Percentiles rank a stretch among this genome's conserved stretches.
phyloP scores from a whole-genome alignment of 2,113 vertebrate species.

The Myotis brandtii region DNA sequence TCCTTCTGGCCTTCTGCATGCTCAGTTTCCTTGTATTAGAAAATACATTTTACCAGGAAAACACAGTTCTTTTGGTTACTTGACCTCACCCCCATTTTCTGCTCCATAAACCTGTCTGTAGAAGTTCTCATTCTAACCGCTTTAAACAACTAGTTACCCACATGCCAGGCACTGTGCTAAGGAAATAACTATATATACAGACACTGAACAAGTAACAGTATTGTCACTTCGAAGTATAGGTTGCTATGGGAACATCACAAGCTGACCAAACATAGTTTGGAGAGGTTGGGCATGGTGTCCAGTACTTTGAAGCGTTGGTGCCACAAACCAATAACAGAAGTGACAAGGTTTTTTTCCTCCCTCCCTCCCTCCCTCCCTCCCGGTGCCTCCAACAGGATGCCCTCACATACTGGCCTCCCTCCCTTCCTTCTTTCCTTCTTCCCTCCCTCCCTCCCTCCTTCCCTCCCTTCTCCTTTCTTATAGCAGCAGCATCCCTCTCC shows the following conservation, averaged over 20 bases:
- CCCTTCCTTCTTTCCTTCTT: background rate
- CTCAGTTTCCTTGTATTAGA: background rate
- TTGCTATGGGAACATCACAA: background rate
- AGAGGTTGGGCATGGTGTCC: background rate
- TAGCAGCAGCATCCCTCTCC: no score
- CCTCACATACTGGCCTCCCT: background rate
- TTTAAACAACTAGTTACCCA: background rate
- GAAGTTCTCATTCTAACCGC: background rate
- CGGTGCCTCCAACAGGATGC: background rate
- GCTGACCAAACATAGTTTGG: background rate
- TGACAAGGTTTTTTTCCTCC: background rate
- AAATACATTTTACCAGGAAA: background rate
- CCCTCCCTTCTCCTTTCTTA: no score
- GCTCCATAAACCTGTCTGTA: no score
- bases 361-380: background rate
- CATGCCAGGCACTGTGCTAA: background rate
- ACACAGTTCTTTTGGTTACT: background rate
- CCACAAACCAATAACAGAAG: background rate
- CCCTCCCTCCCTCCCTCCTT: no score
- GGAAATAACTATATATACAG: no score
- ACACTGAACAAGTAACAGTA: no score
- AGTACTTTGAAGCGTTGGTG: background rate
- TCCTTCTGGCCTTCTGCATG: background rate
- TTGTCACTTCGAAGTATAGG: background rate
- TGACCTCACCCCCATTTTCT: background rate